Conservation (phyloP, 2,888 invertebrate genomes). For the Syritta pipiens region DNA sequence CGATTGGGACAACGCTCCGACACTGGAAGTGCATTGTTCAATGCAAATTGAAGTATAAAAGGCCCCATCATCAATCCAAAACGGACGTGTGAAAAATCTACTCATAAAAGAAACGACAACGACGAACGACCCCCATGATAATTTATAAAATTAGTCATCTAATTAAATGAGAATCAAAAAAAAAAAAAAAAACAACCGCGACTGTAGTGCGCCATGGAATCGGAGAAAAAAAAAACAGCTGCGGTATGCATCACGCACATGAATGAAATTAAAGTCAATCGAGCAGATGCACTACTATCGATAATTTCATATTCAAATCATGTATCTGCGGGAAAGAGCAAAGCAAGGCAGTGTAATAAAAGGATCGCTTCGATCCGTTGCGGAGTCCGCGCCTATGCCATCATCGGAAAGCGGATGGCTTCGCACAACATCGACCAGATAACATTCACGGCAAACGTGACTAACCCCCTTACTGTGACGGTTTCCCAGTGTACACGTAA, state of each 20-base stretch:
- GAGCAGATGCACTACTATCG: slow-evolving; percentile 42
- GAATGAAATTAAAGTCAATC: slow-evolving; percentile 46
- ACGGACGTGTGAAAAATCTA: slow-evolving; percentile 64
- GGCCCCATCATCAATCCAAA: slow-evolving; percentile 25
- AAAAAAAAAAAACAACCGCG: no score
- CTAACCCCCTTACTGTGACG: no score
- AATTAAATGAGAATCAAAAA: slow-evolving; percentile 51
- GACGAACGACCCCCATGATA: slow-evolving; percentile 42
- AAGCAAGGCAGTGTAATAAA: no score
- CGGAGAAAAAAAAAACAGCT: background rate
- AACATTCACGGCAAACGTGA: slow-evolving; percentile 55
- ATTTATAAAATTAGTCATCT: slow-evolving; percentile 50
- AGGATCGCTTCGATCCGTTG: no score
- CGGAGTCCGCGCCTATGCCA: no score
- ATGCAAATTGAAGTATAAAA: slow-evolving; percentile 60
- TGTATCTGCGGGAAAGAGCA: background rate
- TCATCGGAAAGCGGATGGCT: slow-evolving; percentile 14
- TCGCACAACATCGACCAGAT: slow-evolving; percentile 13
- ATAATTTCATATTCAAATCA: slow-evolving; percentile 42
- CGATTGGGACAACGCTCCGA: no score
- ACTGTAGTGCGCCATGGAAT: background rate
- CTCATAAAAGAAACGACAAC: slow-evolving; percentile 42
- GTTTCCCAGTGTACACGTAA: no score
- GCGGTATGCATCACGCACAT: slow-evolving; percentile 19
- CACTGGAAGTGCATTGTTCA: slow-evolving; percentile 57